Evolutionary conservation across 2,113 vertebrate genomes (phyloP).

Genomic region (Saguinus imperator): DNA sequence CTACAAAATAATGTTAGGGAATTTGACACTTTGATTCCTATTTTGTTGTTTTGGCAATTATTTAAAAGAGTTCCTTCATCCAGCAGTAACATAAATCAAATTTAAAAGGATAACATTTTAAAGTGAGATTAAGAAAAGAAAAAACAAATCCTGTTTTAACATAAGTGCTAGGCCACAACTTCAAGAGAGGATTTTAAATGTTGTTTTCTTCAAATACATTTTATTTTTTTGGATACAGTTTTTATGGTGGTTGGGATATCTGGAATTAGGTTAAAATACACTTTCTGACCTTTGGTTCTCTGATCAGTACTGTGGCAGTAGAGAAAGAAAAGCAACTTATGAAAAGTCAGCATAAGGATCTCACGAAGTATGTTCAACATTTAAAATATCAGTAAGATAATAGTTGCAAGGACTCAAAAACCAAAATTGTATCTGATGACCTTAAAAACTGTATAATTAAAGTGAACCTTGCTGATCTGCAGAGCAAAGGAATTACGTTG

Average conservation of each 20-base stretch:
- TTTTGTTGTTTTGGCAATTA: constrained; percentile 74
- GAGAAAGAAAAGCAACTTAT: neutral
- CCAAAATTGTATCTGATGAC: neutral
- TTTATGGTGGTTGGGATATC: neutral
- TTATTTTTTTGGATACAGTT: constrained; percentile 40
- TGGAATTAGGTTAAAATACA: constrained; percentile 56
- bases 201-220: constrained; percentile 47
- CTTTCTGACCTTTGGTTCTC: constrained; percentile 21
- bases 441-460: neutral
- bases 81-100: constrained; percentile 29
- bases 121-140: constrained; percentile 46
- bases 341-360: neutral
- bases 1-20: constrained; percentile 72
- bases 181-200: constrained; percentile 55
- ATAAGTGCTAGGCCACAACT: constrained; percentile 23
- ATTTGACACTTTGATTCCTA: constrained; percentile 71
- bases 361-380: neutral
- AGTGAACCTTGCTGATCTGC: neutral
- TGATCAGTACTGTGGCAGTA: neutral
- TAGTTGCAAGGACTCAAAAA: neutral
- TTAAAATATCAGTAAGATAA: neutral
- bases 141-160: constrained; percentile 50
- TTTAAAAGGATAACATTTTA: constrained; percentile 60
- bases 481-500: constrained; percentile 30
- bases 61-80: constrained; percentile 54